Percentiles rank a stretch among this genome's conserved stretches.
Conservation (phyloP, 1,140 invertebrate genomes). For the Agraylea sexmaculata region DNA sequence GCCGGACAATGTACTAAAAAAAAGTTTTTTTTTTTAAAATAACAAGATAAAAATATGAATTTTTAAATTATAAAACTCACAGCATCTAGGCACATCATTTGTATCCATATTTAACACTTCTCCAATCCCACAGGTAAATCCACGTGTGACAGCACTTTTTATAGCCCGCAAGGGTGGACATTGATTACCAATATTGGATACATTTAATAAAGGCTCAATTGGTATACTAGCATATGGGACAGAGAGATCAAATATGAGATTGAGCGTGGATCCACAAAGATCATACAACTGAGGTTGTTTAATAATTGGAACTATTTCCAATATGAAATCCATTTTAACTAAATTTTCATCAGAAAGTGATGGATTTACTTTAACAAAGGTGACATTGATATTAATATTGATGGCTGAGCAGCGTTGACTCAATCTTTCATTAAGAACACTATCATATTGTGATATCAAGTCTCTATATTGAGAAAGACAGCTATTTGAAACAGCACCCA, state of each 20-base stretch:
- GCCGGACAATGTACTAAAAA: conserved; percentile 84
- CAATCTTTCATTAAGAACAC: conserved; percentile 65
- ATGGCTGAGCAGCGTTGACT: conserved; percentile 87
- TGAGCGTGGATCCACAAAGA: conserved; percentile 84
- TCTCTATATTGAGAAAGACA: conserved; percentile 83
- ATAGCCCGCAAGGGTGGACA: conserved; percentile 82
- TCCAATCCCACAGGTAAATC: conserved; percentile 86
- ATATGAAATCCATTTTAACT: conserved; percentile 74
- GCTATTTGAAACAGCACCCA: conserved; percentile 69
- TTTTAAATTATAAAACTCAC: conserved; percentile 45
- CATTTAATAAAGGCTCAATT: conserved; percentile 79
- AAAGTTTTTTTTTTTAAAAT: conserved; percentile 10
- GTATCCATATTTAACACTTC: conserved; percentile 89
- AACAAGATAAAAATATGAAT: conserved; percentile 6
- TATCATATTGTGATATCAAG: conserved; percentile 69
- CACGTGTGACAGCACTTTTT: conserved; percentile 70
- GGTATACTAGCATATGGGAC: conserved; percentile 85
- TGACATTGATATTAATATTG: conserved; percentile 89
- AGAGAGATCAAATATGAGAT: conserved; percentile 85
- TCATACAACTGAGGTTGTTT: conserved; percentile 85
- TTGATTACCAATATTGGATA: conserved; percentile 78
- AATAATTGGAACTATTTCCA: conserved; percentile 78
- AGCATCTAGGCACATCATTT: conserved; percentile 82
- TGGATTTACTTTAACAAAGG: conserved; percentile 71
- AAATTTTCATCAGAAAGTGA: conserved; percentile 72